These are phyloP conservation scores for Diaprepes abbreviatus DNA, from an alignment of 2,888 invertebrate species.

Conservation along the genomic window DNA sequence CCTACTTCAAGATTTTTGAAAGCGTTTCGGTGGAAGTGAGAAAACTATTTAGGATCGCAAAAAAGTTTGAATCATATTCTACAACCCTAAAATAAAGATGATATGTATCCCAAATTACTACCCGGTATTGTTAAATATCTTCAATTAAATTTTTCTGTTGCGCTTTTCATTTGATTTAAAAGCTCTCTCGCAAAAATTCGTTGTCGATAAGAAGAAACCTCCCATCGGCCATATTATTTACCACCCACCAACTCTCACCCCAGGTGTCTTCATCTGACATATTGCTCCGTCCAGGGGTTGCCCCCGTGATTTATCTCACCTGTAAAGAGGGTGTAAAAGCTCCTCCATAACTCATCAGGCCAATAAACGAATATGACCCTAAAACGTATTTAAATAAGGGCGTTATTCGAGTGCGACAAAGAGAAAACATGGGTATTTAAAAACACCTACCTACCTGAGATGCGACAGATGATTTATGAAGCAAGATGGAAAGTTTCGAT, in stretches of 20 bases:
- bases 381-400: constrained; percentile 19
- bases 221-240: constrained; percentile 58
- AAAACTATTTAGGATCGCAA: too few species aligned
- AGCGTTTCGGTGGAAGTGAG: too few species aligned
- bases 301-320: constrained; percentile 61
- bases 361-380: constrained; percentile 18
- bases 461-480: constrained; percentile 63
- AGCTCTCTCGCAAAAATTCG: neutral
- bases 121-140: too few species aligned
- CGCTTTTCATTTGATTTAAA: too few species aligned
- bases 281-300: constrained; percentile 62
- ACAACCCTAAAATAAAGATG: too few species aligned
- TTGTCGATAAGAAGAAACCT: constrained; percentile 14
- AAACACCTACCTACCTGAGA: constrained; percentile 63
- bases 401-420: constrained; percentile 20
- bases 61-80: too few species aligned
- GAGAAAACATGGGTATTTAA: constrained; percentile 58
- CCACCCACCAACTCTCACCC: constrained; percentile 65
- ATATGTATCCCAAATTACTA: too few species aligned
- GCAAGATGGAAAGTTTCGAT: constrained; percentile 61
- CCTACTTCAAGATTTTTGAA: too few species aligned
- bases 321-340: constrained; percentile 60
- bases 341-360: constrained; percentile 39
- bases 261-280: constrained; percentile 66
- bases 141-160: too few species aligned